Conservation (phyloP, 2,113 vertebrate genomes). For the Chaetura pelagica region DNA sequence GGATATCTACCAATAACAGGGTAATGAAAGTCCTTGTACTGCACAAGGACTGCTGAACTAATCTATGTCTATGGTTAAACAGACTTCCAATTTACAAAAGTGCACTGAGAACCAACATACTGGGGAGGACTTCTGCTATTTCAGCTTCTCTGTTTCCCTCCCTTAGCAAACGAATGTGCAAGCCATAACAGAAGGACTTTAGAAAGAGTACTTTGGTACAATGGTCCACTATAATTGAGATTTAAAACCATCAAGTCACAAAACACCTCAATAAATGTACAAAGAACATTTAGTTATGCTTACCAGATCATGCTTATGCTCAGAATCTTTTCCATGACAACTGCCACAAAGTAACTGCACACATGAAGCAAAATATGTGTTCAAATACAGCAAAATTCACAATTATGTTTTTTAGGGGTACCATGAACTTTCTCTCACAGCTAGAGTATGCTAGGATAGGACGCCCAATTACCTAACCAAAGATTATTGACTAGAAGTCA, state of each 20-base stretch:
- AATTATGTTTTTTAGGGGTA: not conserved
- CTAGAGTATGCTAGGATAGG: not conserved
- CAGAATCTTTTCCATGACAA: not conserved
- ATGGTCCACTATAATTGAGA: not conserved
- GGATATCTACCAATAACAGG: not conserved
- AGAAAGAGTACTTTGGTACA: not conserved
- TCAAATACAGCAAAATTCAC: not conserved
- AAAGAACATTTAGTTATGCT: not conserved
- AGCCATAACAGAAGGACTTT: not conserved
- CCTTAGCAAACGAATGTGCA: not conserved
- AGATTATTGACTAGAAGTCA: not conserved
- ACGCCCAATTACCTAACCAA: not conserved
- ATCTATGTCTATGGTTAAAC: not conserved
- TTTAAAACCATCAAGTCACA: not conserved
- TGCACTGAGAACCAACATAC: not conserved
- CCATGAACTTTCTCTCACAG: not conserved
- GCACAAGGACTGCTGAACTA: not conserved
- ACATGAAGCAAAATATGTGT: not conserved
- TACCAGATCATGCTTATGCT: not conserved
- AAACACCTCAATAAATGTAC: not conserved
- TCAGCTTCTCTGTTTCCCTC: not conserved
- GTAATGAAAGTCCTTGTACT: not conserved
- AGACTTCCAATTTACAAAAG: not conserved
- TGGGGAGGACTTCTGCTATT: not conserved
- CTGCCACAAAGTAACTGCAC: not conserved